Evolutionary conservation across 1,140 invertebrate species (phyloP).

Genomic region (Zaprionus africanus): DNA sequence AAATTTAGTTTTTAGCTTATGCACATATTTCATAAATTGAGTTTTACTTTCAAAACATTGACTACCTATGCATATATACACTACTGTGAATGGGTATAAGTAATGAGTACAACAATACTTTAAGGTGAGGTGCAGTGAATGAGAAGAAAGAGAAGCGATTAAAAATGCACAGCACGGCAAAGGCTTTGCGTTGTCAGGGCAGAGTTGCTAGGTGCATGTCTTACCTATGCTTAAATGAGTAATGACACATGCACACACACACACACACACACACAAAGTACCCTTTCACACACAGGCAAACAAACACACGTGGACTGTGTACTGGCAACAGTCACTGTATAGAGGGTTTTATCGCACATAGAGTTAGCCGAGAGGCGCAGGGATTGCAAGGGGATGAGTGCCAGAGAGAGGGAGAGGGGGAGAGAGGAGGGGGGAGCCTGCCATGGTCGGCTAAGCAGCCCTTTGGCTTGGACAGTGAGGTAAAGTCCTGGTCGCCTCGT

Average conservation of each 20-base stretch:
- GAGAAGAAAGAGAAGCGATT: neutral
- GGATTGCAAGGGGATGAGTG: neutral
- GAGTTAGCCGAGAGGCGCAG: neutral
- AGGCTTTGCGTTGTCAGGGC: neutral
- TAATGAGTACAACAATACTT: neutral
- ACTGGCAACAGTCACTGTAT: neutral
- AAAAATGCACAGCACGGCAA: neutral
- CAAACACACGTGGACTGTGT: neutral
- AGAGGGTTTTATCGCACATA: neutral
- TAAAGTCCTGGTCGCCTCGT: neutral
- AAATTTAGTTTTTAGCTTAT: no score
- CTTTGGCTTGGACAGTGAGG: neutral
- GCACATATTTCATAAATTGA: no score
- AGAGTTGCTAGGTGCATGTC: neutral
- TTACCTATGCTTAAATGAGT: conserved; percentile 1
- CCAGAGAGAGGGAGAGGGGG: no score
- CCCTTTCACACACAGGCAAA: neutral
- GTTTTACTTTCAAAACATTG: no score
- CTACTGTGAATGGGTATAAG: no score
- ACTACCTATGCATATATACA: no score
- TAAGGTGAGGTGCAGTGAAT: neutral
- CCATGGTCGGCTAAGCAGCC: neutral
- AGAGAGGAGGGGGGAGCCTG: neutral
- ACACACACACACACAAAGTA: neutral
- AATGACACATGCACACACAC: neutral